Evolutionary conservation across 1,140 invertebrate genomes (phyloP), one percentile per base, ranked within the genome.

Genomic region (Cotesia typhae): DNA sequence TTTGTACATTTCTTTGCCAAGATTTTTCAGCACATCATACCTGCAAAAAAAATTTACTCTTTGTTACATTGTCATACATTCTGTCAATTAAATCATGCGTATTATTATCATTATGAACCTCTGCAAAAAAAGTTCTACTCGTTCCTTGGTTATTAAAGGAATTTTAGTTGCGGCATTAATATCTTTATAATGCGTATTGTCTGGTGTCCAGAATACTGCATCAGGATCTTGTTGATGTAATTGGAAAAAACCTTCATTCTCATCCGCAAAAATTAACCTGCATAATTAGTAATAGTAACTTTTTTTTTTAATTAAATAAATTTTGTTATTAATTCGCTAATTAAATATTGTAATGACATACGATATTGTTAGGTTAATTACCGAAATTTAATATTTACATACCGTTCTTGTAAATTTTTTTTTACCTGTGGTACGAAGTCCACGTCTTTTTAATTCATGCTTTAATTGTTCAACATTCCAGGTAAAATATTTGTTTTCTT

Each of bases 121-220:
- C 7, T 52, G 7, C n/a, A 52, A 52, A 52, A n/a, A 52, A 52
- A 52, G 47, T 52, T 52, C 47, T 52, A 52, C 47, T 52, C n/a
- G 47, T 10, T n/a, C 12, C 63, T 47, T 2, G 20, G 38, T 65
- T 65, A 47, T 65, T 65, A 37, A 10, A 10, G 63, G 35, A 65
- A 59, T 59, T 17, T 59, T 59, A 6, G 55, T 59, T 14, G 9
- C 55, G 55, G 55, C 55, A 59, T 59, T 37, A 35, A 61, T 71
- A 71, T 71, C 37, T 55, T 36, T 65, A 52, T 64, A 61, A 52
- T 51, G 64, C 17, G 59, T 28, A 55, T 5, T 4, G 17, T 55
- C 53, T 55, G 53, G 12, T 55, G 53, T 14, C 53, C 37, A 64
- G 7, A 41, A 64, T 64, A 9, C 35, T 64, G 20, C 28, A 64